These are phyloP conservation scores for Pinna nobilis DNA, from an alignment of 1,140 invertebrate species.

Conservation along the genomic window DNA sequence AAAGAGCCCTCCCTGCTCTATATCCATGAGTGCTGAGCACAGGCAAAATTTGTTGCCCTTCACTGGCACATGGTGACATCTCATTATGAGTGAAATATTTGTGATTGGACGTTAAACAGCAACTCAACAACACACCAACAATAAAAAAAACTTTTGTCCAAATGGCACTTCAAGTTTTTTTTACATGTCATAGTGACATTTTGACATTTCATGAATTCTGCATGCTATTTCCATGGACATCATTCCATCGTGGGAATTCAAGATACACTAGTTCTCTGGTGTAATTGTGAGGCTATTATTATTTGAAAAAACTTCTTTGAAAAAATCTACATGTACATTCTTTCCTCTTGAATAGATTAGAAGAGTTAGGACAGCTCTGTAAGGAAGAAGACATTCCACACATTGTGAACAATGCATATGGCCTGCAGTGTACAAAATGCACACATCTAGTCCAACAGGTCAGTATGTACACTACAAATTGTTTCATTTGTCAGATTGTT, in stretches of 20 bases:
- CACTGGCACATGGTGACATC: too few species aligned
- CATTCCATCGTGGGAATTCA: too few species aligned
- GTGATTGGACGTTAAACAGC: too few species aligned
- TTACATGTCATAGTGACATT: too few species aligned
- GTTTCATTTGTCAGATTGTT: too few species aligned
- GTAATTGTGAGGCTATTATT: neutral
- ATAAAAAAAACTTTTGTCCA: neutral
- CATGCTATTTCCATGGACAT: too few species aligned
- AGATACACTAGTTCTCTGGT: neutral
- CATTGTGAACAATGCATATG: constrained; percentile 93
- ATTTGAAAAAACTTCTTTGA: neutral
- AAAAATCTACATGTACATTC: neutral
- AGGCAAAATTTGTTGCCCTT: too few species aligned
- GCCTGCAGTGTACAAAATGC: constrained; percentile 85
- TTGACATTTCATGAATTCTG: neutral
- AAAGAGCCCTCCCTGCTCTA: too few species aligned
- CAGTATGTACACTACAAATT: neutral
- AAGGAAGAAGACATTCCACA: constrained; percentile 83
- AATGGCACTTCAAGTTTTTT: neutral
- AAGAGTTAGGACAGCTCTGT: constrained; percentile 80
- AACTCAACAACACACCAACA: too few species aligned
- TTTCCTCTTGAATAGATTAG: constrained; percentile 60
- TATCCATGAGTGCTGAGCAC: too few species aligned
- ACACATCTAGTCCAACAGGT: constrained; percentile 85
- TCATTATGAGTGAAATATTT: too few species aligned